Base-by-base conservation (phyloP, 2,113 vertebrate genomes). In the Ptilonorhynchus violaceus region DNA sequence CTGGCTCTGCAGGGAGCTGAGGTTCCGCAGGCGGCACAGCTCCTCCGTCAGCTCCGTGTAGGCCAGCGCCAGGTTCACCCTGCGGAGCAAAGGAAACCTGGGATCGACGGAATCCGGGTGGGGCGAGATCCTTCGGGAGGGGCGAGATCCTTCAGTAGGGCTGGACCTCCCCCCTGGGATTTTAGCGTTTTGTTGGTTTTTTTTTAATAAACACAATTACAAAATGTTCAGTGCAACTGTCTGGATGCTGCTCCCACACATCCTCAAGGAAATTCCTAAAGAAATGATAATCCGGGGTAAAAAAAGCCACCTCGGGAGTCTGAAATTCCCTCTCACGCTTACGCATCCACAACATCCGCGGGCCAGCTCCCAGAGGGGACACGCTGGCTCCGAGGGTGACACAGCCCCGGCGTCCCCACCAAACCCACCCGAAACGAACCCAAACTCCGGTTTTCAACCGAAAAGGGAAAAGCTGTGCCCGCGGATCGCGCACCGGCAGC, bases 1-100 rank as follows among this genome's bases (percentile, higher is more conserved):
- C 95, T 99, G 98, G 27, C 98, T 99, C 98, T 99, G 99, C 96
- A 99, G 98, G 74, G 98, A 97, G 96, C 99, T 99, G 93, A 99
- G 97, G 37, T 98, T 98, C 63, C 99, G 97, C 55, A 99, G 98
- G 31, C 98, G 99, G 64, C 99, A 98, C 98, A 99, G 98, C 96
- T 99, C 99, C 97, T 99, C 99, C 0, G 99, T 99, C 91, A 99
- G 97, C 98, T 99, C 99, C 3, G 99, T 99, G 98, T 99, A 99
- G 79, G 99, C 99, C 98, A 99, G 98, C 2, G 99, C 99, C 98
- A 99, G 91, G 85, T 99, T 99, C 97, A 99, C 99, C 98, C 99
- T 99, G 97, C 16, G 30, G 41, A 3, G 49, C 7, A 15, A 1
- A 46, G 60, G 11, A 21, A 25, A 42, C 11, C 24, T 23, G 30